Percentiles rank a stretch among this genome's conserved stretches.
These are phyloP conservation scores for Drosophila subquinaria DNA, from an alignment of 2,888 invertebrate genomes.

Conservation along the genomic window DNA sequence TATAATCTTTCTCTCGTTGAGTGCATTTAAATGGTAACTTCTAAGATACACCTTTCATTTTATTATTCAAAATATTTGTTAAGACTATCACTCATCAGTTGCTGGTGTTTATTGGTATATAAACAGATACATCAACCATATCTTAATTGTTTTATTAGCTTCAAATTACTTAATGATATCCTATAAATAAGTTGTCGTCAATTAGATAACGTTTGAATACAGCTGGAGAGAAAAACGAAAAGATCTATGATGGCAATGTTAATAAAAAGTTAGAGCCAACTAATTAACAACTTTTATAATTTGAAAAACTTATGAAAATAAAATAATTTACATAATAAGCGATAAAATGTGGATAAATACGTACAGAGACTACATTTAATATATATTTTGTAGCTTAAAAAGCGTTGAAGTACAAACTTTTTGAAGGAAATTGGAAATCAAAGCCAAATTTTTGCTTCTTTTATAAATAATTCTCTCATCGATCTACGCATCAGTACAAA, in stretches of 20 bases:
- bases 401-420: background rate
- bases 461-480: background rate
- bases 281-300: background rate
- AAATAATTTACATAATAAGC: background rate
- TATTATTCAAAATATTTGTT: background rate
- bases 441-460: background rate
- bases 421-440: background rate
- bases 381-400: background rate
- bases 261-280: background rate
- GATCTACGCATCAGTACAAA: slow-evolving; percentile 17
- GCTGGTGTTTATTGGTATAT: background rate
- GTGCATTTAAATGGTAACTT: background rate
- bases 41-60: background rate
- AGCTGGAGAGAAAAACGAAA: background rate
- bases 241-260: background rate
- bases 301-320: background rate
- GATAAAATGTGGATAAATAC: background rate
- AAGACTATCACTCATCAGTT: background rate
- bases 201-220: background rate
- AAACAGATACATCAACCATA: background rate
- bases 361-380: background rate
- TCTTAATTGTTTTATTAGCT: background rate
- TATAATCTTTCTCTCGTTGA: background rate
- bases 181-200: background rate
- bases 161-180: background rate